Evolutionary conservation across 2,888 invertebrate species (phyloP).

Genomic region (Caenorhabditis imperialis): DNA sequence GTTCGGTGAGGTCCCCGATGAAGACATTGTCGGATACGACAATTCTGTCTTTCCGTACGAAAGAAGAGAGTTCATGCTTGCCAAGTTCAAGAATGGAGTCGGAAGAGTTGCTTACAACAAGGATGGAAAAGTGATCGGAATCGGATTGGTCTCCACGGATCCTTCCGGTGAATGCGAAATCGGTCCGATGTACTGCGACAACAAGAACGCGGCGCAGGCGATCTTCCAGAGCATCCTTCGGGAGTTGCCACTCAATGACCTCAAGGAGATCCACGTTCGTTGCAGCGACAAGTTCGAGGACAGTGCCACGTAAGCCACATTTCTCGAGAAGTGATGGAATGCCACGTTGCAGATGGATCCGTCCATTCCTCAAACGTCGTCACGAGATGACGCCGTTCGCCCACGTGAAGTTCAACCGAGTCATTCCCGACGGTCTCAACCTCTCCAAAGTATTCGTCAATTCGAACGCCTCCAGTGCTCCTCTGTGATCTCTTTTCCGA

Average conservation of each 20-base stretch:
- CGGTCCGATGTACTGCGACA: conserved; percentile 44
- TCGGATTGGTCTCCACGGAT: conserved; percentile 32
- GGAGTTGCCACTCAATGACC: conserved; percentile 16
- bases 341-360: conserved; percentile 46
- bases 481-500: not conserved
- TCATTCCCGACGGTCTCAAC: conserved; percentile 41
- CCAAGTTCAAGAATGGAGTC: conserved; percentile 35
- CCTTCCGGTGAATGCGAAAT: conserved; percentile 27
- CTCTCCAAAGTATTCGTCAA: conserved; percentile 45
- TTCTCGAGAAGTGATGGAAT: too few relatives aligned
- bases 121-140: conserved; percentile 41
- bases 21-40: conserved; percentile 35
- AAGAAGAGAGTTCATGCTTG: conserved; percentile 26
- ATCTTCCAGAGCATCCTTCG: conserved; percentile 43
- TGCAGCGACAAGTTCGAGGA: conserved; percentile 44
- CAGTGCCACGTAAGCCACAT: conserved; percentile 29
- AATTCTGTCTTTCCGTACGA: conserved; percentile 47
- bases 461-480: conserved; percentile 41
- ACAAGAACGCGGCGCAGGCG: conserved; percentile 32
- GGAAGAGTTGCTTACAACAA: conserved; percentile 45
- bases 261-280: conserved; percentile 31
- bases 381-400: conserved; percentile 49
- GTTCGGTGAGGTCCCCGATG: conserved; percentile 12
- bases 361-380: conserved; percentile 45
- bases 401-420: conserved; percentile 46